Base-by-base conservation (phyloP, 2,888 invertebrate species). In the Tipula unca region DNA sequence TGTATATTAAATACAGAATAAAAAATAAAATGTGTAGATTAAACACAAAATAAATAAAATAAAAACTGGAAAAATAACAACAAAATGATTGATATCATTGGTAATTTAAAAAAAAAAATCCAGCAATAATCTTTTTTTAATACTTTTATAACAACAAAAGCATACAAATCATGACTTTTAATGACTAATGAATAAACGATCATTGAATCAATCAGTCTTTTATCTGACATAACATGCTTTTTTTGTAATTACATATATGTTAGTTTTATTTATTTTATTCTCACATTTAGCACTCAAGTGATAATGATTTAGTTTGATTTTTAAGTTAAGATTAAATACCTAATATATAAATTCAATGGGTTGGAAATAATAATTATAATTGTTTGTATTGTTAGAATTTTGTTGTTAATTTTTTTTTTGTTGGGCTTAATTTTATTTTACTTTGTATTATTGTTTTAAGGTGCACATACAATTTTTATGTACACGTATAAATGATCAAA, bases 61-160 rank as follows among this genome's bases (percentile, higher is more conserved):
- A 25, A 69, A 69, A 69, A 69, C 69, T 69, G 20, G 69, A 69
- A 69, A n/a, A 69, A 69, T 69, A 69, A 69, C 69, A 25, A 69
- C 69, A 69, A 69, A 69, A 69, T 69, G 69, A 69, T 69, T 69
- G 69, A 69, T 69, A 69, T 69, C 69, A 69, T 69, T 69, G 69
- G 69, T 69, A 69, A 69, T 69, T 69, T 69, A 69, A 69, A 20
- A 69, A 48, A 48, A 69, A 69, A 69, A 69, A 10, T 69, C 69
- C 69, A 69, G 25, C 20, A 69, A 25, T 69, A 69, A 69, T 69
- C 69, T 25, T 69, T 69, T 69, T 69, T 69, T 69, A 25, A 69
- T 69, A n/a, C n/a, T n/a, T n/a, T n/a, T n/a, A 69, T 69, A 69
- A 69, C 69, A 25, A 69, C 69, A 69, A 69, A 69, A 69, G 69